These are phyloP conservation scores for Squalus acanthias DNA, from an alignment of 2,797 vertebrate genomes.

Conservation along the genomic window DNA sequence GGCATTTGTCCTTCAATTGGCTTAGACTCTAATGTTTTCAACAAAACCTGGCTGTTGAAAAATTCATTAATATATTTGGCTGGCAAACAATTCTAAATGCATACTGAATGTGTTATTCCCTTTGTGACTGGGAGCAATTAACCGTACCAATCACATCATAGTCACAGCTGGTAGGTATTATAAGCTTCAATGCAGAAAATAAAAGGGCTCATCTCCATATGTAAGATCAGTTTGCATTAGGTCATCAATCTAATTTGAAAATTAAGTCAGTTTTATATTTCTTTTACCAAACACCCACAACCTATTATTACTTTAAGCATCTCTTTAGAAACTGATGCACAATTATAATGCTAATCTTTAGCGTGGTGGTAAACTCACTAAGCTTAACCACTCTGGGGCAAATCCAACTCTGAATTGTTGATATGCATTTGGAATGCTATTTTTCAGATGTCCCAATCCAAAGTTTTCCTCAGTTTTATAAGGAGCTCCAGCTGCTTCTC, in stretches of 20 bases:
- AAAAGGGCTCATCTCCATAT: constrained; percentile 44
- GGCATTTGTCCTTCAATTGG: constrained; percentile 20
- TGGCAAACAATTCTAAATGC: constrained; percentile 50
- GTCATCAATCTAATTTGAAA: constrained; percentile 37
- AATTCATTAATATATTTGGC: constrained; percentile 55
- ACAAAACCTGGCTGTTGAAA: constrained; percentile 46
- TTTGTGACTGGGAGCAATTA: constrained; percentile 55
- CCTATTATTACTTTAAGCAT: constrained; percentile 33
- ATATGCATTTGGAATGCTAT: constrained; percentile 3
- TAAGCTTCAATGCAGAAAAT: constrained; percentile 49
- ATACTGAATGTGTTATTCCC: constrained; percentile 49
- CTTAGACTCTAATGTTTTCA: constrained; percentile 24
- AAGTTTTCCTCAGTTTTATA: neutral
- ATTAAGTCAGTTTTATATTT: constrained; percentile 27
- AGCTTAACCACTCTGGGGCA: neutral
- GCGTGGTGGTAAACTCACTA: neutral
- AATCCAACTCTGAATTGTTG: constrained; percentile 23
- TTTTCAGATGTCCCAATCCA: neutral
- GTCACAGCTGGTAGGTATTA: constrained; percentile 55
- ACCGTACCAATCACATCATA: constrained; percentile 45
- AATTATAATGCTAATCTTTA: neutral
- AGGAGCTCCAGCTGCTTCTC: neutral
- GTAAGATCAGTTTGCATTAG: constrained; percentile 27
- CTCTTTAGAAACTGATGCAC: constrained; percentile 19
- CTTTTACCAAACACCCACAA: constrained; percentile 25